Evolutionary conservation across 2,888 invertebrate species (phyloP).

Genomic region (Allophyes oxyacanthae): DNA sequence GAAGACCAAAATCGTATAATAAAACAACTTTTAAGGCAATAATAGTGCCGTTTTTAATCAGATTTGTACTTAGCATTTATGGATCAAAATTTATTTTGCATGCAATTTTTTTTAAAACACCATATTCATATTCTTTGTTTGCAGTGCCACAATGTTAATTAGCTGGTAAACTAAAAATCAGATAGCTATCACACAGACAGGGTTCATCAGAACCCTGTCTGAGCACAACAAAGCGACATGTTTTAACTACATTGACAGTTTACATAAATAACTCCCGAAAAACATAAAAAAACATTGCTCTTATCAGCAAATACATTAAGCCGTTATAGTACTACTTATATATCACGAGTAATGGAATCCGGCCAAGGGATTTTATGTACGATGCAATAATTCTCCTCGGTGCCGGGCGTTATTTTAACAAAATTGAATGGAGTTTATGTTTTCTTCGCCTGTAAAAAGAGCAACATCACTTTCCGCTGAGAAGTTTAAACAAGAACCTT

Average conservation of each 20-base stretch:
- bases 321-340: slow-evolving; percentile 39
- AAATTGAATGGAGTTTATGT: slow-evolving; percentile 68
- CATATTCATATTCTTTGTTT: no score
- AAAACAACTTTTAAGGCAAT: no score
- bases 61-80: no score
- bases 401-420: slow-evolving; percentile 38
- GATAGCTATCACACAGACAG: no score
- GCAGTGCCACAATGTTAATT: no score
- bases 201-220: no score
- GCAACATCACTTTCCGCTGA: slow-evolving; percentile 72
- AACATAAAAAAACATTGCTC: slow-evolving; percentile 22
- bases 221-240: no score
- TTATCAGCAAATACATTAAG: slow-evolving; percentile 37
- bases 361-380: slow-evolving; percentile 28
- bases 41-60: no score
- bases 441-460: slow-evolving; percentile 51
- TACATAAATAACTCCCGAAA: slow-evolving; percentile 2
- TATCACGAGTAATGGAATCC: slow-evolving; percentile 47
- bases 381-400: slow-evolving; percentile 32
- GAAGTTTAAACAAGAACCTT: slow-evolving; percentile 80
- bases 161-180: no score
- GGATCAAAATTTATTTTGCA: no score
- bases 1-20: no score
- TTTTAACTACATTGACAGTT: slow-evolving; percentile 5
- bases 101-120: no score